Evolutionary conservation across 2,797 vertebrate genomes (phyloP), one percentile per base, ranked within the genome.

Genomic region (Smutsia temminckii): DNA sequence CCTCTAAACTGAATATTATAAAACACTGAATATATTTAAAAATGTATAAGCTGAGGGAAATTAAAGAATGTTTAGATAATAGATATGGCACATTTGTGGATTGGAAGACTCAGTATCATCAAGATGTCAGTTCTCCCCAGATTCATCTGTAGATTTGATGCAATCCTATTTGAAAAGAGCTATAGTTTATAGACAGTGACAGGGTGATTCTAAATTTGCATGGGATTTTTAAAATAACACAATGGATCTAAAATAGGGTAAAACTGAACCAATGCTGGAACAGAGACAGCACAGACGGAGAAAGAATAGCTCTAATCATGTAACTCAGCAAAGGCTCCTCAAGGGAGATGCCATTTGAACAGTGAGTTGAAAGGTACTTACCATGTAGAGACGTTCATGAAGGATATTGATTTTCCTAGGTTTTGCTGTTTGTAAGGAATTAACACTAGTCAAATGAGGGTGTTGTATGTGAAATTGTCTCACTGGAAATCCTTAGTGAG

Each of bases 11-110:
- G 42, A 64, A 63, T 69, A 37, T 75, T 94, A 37, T 23, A 79
- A 71, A 71, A 63, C 13, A 66, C 61, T 23, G 53, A 49, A 51
- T 23, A 37, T 71, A 51, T 51, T 16, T 32, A 55, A 57, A 81
- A 61, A 90, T 49, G n/a, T 68, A 40, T 75, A 68, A 75, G 40
- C 51, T n/a, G 27, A 85, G 83, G 63, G 16, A 85, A 64, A 77
- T 71, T 25, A 77, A 90, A 74, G 18, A 90, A 51, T 37, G 85
- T 75, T 92, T 94, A 89, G 80, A 85, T 59, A 69, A 59, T 25
- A 71, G 27, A 69, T 57, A 20, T 21, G 55, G 49, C 59, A 80
- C 27, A 59, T 74, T 78, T 37, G 8, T 49, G 64, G 4, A 84
- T 2, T 59, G n/a, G 32, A 69, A 94, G 46, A 51, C n/a, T 91